Evolutionary conservation across 2,113 vertebrate species (phyloP), one percentile per base, ranked within the genome.

Genomic region (Thalassoma bifasciatum): DNA sequence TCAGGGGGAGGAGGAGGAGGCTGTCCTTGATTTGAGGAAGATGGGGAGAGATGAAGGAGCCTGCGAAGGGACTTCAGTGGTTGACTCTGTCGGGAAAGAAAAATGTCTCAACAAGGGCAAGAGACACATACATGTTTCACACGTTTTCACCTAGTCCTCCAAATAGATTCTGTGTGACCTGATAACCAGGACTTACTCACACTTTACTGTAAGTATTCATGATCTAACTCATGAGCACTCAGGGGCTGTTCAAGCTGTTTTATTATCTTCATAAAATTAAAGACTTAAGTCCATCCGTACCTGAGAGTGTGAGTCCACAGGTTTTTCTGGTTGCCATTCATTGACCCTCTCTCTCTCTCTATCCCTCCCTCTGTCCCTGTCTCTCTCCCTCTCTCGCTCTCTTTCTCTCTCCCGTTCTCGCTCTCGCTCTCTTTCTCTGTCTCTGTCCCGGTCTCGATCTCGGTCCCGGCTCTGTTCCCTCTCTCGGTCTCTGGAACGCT

Each of bases 51-150:
- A 88, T 99, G 97, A 1, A 99, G 93, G 64, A 99, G 94, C 84
- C 98, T 95, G 50, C 98, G 96, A 40, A 99, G 95, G 12, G 98
- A 99, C 93, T 96, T 99, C 78, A 99, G 93, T 0, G 97, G 97
- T 77, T 99, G 97, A 90, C 94, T 98, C 98, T 99, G 94, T 92
- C 36, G 22, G 34, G 56, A 38, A 67, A 63, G 21, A 60, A 54
- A 72, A 5, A 65, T 5, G 68, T 46, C 8, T 6, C 2, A 46
- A 46, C 3, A 6, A 30, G 30, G 6, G 30, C 3, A 30, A 30
- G 30, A 30, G 30, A 30, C 3, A 30, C 6, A 30, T 30, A 30
- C 30, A 3, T 30, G n/a, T n/a, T n/a, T n/a, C n/a, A 30, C 30
- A 30, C 30, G 30, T 30, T 30, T 40, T 40, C 10, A 9, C 38